phyloP scores from a whole-genome alignment of 2,888 invertebrate species.

The Melanotus villosus region DNA sequence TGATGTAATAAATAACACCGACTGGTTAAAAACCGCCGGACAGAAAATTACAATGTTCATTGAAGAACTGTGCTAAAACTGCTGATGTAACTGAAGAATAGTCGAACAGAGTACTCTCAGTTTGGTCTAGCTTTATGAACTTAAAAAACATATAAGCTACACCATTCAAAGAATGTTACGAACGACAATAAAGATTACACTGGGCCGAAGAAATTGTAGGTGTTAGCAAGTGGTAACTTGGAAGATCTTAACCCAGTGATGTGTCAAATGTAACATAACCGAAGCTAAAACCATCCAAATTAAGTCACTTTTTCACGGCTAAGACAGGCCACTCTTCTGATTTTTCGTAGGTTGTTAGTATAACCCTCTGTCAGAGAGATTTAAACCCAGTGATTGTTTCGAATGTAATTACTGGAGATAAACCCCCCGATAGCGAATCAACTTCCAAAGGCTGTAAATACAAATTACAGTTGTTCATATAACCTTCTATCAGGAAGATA shows the following conservation, averaged over 20 bases:
- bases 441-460: too few relatives aligned
- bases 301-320: too few relatives aligned
- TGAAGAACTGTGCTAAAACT: neutral
- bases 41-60: neutral
- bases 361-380: too few relatives aligned
- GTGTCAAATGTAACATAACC: neutral
- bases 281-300: neutral
- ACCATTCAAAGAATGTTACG: neutral
- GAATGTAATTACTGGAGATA: too few relatives aligned
- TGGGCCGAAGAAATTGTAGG: too few relatives aligned
- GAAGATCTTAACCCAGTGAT: conserved; percentile 5
- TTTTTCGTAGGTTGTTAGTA: too few relatives aligned
- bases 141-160: neutral
- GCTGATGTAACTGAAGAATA: too few relatives aligned
- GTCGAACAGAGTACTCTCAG: neutral
- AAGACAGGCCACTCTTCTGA: too few relatives aligned
- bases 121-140: conserved; percentile 1
- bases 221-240: neutral
- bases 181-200: neutral
- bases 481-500: too few relatives aligned
- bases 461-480: too few relatives aligned
- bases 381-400: too few relatives aligned
- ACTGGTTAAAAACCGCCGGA: conserved; percentile 49
- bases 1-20: conserved; percentile 47
- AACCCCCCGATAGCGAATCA: too few relatives aligned